phyloP scores from a whole-genome alignment of 2,888 invertebrate species.

The Tineola bisselliella region DNA sequence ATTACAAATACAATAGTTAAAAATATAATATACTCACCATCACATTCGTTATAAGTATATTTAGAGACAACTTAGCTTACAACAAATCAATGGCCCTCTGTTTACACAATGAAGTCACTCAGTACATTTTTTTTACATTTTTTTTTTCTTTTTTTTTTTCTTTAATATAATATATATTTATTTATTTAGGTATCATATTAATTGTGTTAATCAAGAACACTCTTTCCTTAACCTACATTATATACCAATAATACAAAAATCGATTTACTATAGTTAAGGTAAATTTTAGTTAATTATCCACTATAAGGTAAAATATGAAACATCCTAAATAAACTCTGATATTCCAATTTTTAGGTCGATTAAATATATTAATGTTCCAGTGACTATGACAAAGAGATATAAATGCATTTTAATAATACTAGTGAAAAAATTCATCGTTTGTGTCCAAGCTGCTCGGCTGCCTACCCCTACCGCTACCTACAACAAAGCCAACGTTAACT shows the following conservation, averaged over 20 bases:
- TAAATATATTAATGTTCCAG: conserved; percentile 21
- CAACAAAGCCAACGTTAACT: conserved; percentile 18
- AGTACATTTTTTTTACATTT: conserved; percentile 50
- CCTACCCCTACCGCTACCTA: not conserved
- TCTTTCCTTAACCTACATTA: conserved; percentile 64
- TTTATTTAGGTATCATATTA: conserved; percentile 61
- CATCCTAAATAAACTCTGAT: conserved; percentile 69
- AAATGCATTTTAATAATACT: conserved; percentile 67
- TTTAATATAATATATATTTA: not conserved
- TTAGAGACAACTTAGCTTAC: conserved; percentile 53
- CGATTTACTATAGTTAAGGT: conserved; percentile 67
- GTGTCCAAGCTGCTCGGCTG: conserved; percentile 6
- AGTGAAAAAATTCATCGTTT: conserved; percentile 19
- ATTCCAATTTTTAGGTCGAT: conserved; percentile 66
- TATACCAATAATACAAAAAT: conserved; percentile 69
- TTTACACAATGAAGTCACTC: conserved; percentile 68
- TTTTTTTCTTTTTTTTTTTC: conserved; percentile 14
- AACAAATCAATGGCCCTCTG: conserved; percentile 67
- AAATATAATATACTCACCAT: conserved; percentile 55
- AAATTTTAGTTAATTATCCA: conserved; percentile 68
- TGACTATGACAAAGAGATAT: conserved; percentile 64
- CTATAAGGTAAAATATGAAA: conserved; percentile 69
- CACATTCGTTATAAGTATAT: conserved; percentile 51
- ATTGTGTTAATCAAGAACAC: conserved; percentile 64
- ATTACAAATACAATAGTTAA: conserved; percentile 58